These are phyloP conservation scores for Menidia beryllina DNA, from an alignment of 2,113 vertebrate species.

Conservation along the genomic window DNA sequence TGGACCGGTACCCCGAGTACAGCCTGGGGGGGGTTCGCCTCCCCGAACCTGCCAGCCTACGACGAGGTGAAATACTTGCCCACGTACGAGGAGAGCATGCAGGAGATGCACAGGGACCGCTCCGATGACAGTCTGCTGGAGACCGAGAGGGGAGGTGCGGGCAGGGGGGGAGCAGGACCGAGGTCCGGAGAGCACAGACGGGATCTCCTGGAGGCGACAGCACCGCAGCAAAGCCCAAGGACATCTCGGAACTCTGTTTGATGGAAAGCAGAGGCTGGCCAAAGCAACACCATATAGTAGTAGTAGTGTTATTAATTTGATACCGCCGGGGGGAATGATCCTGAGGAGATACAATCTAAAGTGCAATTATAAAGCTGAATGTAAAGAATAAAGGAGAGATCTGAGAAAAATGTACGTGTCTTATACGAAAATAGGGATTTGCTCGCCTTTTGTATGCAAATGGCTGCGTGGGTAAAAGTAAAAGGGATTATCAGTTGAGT, in stretches of 20 bases:
- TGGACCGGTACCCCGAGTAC: slow-evolving; percentile 81
- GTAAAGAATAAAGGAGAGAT: slow-evolving; percentile 59
- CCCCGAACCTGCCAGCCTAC: slow-evolving; percentile 89
- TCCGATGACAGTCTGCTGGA: slow-evolving; percentile 77
- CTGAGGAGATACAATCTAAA: slow-evolving; percentile 63
- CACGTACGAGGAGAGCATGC: slow-evolving; percentile 94
- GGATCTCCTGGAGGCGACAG: slow-evolving; percentile 57
- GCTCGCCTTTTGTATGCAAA: slow-evolving; percentile 72
- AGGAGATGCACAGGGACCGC: slow-evolving; percentile 81
- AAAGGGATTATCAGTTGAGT: slow-evolving; percentile 55
- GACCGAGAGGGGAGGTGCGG: slow-evolving; percentile 35
- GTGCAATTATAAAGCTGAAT: slow-evolving; percentile 75
- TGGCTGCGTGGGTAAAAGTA: slow-evolving; percentile 34
- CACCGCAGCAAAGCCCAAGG: slow-evolving; percentile 60
- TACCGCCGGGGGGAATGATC: slow-evolving; percentile 48
- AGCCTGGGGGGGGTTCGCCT: slow-evolving; percentile 73
- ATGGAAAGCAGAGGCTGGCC: slow-evolving; percentile 19
- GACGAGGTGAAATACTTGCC: slow-evolving; percentile 94
- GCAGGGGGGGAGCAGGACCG: slow-evolving; percentile 47
- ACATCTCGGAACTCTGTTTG: slow-evolving; percentile 80
- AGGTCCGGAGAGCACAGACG: slow-evolving; percentile 58
- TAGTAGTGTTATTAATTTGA: slow-evolving; percentile 38
- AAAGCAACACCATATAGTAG: slow-evolving; percentile 14
- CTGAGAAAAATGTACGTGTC: slow-evolving; percentile 58
- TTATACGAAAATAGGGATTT: slow-evolving; percentile 47